These are phyloP conservation scores for Misgurnus mizolepis DNA, from an alignment of 2,113 vertebrate species.

Conservation along the genomic window DNA sequence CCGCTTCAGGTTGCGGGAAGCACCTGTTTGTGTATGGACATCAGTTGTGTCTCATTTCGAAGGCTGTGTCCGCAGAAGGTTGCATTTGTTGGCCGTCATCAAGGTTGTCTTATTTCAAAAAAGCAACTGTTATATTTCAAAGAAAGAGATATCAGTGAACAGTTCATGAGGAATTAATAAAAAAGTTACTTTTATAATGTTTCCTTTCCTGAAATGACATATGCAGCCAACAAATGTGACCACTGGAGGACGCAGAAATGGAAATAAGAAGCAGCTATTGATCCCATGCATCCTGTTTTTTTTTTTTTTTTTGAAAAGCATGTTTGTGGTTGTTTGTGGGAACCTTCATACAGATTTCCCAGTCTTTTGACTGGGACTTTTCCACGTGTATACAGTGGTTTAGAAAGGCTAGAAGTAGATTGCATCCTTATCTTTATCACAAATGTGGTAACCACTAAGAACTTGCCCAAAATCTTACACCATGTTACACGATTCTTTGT, in stretches of 20 bases:
- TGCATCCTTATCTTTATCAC: background rate
- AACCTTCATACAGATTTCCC: slow-evolving; percentile 42
- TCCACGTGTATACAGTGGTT: background rate
- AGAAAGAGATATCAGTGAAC: too few species aligned
- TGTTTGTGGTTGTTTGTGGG: background rate
- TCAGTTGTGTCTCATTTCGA: background rate
- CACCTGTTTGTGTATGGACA: slow-evolving; percentile 29
- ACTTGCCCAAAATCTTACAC: background rate
- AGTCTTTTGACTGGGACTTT: background rate
- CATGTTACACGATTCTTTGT: background rate
- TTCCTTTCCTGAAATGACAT: too few species aligned
- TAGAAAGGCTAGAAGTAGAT: background rate
- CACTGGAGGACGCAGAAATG: too few species aligned
- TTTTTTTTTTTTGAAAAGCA: too few species aligned
- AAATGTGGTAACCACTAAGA: background rate
- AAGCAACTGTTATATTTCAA: too few species aligned
- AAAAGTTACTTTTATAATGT: too few species aligned
- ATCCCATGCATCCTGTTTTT: too few species aligned
- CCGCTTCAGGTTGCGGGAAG: slow-evolving; percentile 31
- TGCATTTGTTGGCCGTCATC: background rate
- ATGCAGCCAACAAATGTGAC: too few species aligned
- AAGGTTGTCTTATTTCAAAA: too few species aligned
- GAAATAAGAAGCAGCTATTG: too few species aligned
- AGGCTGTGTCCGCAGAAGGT: slow-evolving; percentile 6
- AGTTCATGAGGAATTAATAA: too few species aligned